Evolutionary conservation across 53 echinoderm and acorn worm species (phyloP).

Genomic region (Echinarachnius parma): DNA sequence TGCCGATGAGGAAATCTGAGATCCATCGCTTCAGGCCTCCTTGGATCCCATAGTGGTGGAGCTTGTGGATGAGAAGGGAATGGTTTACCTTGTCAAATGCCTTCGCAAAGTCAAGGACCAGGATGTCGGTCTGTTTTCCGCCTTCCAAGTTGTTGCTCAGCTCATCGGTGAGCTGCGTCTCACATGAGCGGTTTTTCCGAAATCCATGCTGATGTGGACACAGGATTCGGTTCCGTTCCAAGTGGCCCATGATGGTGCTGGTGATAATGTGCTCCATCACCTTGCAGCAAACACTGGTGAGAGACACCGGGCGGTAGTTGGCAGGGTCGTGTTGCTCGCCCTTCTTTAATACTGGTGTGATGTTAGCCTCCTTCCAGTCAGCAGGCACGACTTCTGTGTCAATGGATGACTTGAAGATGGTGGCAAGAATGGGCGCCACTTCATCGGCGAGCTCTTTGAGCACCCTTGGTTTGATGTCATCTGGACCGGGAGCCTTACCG

Average conservation of each 20-base stretch:
- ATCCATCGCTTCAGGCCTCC: no score
- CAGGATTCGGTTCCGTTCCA: background rate
- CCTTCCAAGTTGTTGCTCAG: background rate
- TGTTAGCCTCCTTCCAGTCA: constrained; percentile 22
- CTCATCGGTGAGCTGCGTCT: background rate
- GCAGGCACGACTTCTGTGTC: background rate
- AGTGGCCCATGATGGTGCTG: no score
- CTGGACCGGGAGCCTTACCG: constrained; percentile 2
- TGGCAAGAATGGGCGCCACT: background rate
- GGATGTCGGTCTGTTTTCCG: background rate
- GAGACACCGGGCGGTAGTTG: constrained; percentile 19
- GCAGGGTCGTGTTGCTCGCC: constrained; percentile 13
- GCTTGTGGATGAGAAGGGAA: no score
- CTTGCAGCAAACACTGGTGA: constrained; percentile 2
- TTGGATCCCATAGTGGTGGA: no score
- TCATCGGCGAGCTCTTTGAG: background rate
- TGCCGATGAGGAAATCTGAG: background rate
- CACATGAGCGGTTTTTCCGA: no score
- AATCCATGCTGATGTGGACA: no score
- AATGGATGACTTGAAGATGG: background rate
- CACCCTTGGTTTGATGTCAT: constrained; percentile 13
- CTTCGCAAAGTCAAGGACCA: background rate
- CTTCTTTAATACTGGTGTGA: constrained; percentile 12
- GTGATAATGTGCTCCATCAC: constrained; percentile 5
- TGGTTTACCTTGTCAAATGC: no score